These are phyloP conservation scores for Euura lappo DNA, from an alignment of 1,140 invertebrate genomes.

Conservation along the genomic window DNA sequence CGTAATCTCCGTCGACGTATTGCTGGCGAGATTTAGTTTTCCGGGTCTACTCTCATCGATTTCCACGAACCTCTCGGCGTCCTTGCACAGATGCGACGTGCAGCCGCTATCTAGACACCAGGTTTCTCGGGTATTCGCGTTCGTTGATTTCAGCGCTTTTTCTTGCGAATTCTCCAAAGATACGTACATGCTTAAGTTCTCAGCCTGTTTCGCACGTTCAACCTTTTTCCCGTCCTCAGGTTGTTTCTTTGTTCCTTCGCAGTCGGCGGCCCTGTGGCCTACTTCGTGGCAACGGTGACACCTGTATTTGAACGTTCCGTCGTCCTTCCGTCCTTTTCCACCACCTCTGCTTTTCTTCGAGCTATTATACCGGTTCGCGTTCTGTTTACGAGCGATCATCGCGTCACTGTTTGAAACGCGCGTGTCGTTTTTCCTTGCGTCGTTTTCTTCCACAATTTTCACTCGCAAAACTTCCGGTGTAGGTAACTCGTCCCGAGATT, in stretches of 20 bases:
- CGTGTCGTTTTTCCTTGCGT: constrained; percentile 25
- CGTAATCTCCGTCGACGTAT: constrained; percentile 17
- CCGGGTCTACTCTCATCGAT: constrained; percentile 1
- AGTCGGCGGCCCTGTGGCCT: constrained; percentile 9
- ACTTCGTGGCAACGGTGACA: constrained; percentile 14
- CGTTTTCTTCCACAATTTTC: constrained; percentile 29
- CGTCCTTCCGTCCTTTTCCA: not conserved
- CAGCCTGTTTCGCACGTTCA: not conserved
- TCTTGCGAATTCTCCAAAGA: not conserved
- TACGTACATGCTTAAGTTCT: not conserved
- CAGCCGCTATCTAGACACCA: constrained; percentile 24
- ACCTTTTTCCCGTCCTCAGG: not conserved
- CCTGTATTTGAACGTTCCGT: constrained; percentile 9
- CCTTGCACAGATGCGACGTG: constrained; percentile 18
- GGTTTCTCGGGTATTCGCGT: not conserved
- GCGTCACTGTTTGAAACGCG: too few relatives aligned
- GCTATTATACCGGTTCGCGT: too few relatives aligned
- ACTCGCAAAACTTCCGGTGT: constrained; percentile 16
- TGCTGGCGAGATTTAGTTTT: constrained; percentile 16
- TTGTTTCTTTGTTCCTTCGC: not conserved
- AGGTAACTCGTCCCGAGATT: constrained; percentile 6
- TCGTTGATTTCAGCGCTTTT: not conserved
- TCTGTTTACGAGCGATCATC: too few relatives aligned
- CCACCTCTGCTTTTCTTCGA: too few relatives aligned
- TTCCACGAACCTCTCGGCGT: constrained; percentile 10